Conservation (phyloP, 2,888 invertebrate genomes). For the Tipula confusa region DNA sequence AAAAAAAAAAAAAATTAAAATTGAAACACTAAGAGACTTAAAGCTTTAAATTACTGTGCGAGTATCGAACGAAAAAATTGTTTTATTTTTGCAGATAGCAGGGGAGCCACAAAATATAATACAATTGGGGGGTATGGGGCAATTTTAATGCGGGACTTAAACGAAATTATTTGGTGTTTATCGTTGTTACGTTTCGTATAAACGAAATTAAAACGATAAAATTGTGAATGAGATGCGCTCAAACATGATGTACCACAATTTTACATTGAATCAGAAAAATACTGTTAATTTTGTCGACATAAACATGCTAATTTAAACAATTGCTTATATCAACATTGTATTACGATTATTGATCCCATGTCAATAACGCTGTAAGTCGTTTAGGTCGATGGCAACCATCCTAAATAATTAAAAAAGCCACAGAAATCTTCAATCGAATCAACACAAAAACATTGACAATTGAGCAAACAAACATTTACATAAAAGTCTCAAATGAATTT, state of each 20-base stretch:
- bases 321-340: too few relatives aligned
- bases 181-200: background rate
- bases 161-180: background rate
- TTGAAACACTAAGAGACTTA: constrained; percentile 3
- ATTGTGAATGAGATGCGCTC: background rate
- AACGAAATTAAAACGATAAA: background rate
- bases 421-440: too few relatives aligned
- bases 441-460: background rate
- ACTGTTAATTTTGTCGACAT: background rate
- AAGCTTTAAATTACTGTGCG: background rate
- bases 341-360: too few relatives aligned
- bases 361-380: too few relatives aligned
- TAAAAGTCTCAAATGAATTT: background rate
- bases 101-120: background rate
- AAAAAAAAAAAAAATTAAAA: background rate
- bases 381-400: background rate
- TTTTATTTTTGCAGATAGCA: background rate
- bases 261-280: background rate
- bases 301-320: too few relatives aligned
- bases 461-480: too few relatives aligned
- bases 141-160: background rate
- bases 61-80: background rate
- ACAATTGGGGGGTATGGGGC: background rate
- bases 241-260: too few relatives aligned
- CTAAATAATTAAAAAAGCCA: background rate